These are phyloP conservation scores for Episyrphus balteatus DNA, from an alignment of 1,140 invertebrate species.

Conservation along the genomic window DNA sequence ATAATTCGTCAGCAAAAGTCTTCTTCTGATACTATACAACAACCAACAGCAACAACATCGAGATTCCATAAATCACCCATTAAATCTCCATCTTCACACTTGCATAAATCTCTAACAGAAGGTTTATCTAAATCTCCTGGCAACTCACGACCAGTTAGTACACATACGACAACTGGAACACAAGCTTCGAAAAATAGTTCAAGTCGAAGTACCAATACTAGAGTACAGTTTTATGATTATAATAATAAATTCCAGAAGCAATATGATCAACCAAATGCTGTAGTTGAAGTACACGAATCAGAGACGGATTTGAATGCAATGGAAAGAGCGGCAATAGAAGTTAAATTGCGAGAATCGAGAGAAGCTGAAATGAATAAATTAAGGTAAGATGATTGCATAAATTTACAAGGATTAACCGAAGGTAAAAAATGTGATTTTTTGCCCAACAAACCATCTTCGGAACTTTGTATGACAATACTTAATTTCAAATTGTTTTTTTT, in stretches of 20 bases:
- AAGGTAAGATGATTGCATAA: constrained; percentile 8
- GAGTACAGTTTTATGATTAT: constrained; percentile 29
- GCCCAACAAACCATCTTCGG: too few species aligned
- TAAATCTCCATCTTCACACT: neutral
- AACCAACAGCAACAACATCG: neutral
- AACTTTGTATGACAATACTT: too few species aligned
- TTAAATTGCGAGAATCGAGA: constrained; percentile 10
- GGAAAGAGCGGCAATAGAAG: constrained; percentile 24
- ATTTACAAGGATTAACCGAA: too few species aligned
- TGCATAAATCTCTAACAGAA: constrained; percentile 6
- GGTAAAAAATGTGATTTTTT: too few species aligned
- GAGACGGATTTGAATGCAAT: constrained; percentile 16
- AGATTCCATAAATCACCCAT: neutral
- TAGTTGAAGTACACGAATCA: constrained; percentile 13
- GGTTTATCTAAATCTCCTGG: neutral
- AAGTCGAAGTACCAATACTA: neutral
- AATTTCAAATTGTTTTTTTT: too few species aligned
- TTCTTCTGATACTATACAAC: neutral
- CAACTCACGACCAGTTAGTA: constrained; percentile 1
- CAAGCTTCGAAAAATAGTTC: neutral
- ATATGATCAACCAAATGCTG: constrained; percentile 14
- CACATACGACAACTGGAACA: neutral
- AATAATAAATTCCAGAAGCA: constrained; percentile 24
- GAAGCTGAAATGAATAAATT: constrained; percentile 18
- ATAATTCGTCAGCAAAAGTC: constrained; percentile 9